Percentiles rank a stretch among this genome's conserved stretches.
Evolutionary conservation across 2,797 vertebrate species (phyloP).

Genomic region (Brachyalestes nurse): DNA sequence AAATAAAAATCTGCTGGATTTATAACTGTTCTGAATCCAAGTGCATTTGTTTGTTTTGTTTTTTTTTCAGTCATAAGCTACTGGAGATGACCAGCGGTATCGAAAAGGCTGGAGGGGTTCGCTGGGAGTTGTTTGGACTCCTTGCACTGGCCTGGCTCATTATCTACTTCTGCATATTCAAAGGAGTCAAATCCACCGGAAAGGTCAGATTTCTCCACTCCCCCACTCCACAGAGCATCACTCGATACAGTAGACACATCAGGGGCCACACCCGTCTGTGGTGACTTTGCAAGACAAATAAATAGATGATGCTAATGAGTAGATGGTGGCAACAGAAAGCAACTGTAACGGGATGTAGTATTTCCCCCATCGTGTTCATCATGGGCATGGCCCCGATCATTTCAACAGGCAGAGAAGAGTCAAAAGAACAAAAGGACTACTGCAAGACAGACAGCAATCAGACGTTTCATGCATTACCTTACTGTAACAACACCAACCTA

Average conservation of each 20-base stretch:
- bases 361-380: no score
- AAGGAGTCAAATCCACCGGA: constrained; percentile 80
- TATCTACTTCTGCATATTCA: constrained; percentile 81
- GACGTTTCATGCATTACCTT: no score
- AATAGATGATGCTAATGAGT: neutral
- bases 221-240: neutral
- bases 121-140: constrained; percentile 78
- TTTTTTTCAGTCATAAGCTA: constrained; percentile 66
- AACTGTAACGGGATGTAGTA: no score
- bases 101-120: constrained; percentile 70
- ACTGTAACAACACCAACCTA: no score
- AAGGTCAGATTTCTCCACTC: constrained; percentile 71
- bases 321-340: no score
- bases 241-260: neutral
- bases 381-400: no score
- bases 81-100: constrained; percentile 75
- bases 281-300: neutral
- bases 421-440: no score
- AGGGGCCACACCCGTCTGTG: neutral
- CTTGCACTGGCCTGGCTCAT: constrained; percentile 74
- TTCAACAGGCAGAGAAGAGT: no score
- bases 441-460: no score
- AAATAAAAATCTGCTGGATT: no score
- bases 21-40: no score
- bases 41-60: neutral